Evolutionary conservation across 2,888 invertebrate species (phyloP).

Genomic region (Eristalis intricaria): DNA sequence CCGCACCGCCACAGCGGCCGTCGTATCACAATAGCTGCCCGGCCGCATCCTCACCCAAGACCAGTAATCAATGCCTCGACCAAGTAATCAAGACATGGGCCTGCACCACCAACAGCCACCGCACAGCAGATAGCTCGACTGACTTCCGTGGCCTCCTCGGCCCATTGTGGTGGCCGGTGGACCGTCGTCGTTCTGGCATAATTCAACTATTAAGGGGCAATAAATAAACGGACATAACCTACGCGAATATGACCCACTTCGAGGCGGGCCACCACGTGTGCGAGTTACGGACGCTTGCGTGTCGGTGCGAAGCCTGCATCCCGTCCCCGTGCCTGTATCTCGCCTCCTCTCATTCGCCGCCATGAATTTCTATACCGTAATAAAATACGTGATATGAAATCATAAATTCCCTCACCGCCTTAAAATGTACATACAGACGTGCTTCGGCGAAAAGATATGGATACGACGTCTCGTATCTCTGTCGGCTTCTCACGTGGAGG

Average conservation of each 20-base stretch:
- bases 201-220: conserved; percentile 64
- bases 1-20: background rate
- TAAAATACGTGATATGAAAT: conserved; percentile 72
- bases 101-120: background rate
- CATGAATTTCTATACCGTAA: conserved; percentile 71
- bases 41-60: background rate
- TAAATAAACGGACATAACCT: conserved; percentile 61
- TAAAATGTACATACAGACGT: conserved; percentile 7
- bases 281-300: conserved; percentile 16
- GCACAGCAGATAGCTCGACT: conserved; percentile 15
- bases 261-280: background rate
- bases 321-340: conserved; percentile 26
- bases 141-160: background rate
- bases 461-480: conserved; percentile 37
- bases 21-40: background rate
- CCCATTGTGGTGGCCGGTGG: conserved; percentile 12
- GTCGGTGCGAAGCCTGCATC: conserved; percentile 6
- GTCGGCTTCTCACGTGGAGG: conserved; percentile 16
- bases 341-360: conserved; percentile 35
- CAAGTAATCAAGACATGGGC: background rate
- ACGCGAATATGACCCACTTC: conserved; percentile 56
- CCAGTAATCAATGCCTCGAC: background rate
- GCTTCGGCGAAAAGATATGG: conserved; percentile 26
- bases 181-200: conserved; percentile 43
- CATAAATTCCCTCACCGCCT: conserved; percentile 55